phyloP scores from a whole-genome alignment of 2,113 vertebrate species.

The Chascanopsetta lugubris region DNA sequence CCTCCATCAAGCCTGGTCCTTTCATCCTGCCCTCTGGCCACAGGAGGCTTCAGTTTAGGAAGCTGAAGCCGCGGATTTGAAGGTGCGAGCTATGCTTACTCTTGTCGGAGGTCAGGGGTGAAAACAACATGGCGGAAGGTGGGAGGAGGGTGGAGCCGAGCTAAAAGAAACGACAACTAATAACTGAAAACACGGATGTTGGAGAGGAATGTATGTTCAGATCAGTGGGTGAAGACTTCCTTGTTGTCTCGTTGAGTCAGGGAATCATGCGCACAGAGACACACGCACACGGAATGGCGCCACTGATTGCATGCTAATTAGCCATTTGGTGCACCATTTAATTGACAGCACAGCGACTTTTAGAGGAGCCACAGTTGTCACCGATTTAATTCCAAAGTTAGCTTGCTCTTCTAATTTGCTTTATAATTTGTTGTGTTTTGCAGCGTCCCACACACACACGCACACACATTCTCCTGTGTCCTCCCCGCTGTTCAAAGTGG shows the following conservation, averaged over 20 bases:
- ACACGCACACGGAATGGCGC: conserved; percentile 6
- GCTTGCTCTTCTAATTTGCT: conserved; percentile 50
- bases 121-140: neutral
- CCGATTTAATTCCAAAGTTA: conserved; percentile 59
- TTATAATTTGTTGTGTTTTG: conserved; percentile 55
- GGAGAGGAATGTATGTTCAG: neutral
- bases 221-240: conserved; percentile 11
- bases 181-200: neutral
- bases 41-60: conserved; percentile 11
- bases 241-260: conserved; percentile 16
- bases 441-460: neutral
- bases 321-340: conserved; percentile 47
- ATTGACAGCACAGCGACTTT: conserved; percentile 52
- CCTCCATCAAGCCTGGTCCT: conserved; percentile 27
- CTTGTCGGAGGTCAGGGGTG: conserved; percentile 18
- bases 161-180: neutral
- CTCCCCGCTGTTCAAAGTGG: conserved; percentile 55
- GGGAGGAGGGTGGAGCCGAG: neutral
- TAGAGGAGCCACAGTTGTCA: conserved; percentile 52
- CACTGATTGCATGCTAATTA: conserved; percentile 55
- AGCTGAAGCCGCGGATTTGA: neutral
- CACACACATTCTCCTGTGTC: conserved; percentile 36
- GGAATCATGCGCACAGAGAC: neutral
- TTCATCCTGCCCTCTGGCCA: neutral
- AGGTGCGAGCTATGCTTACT: neutral